Evolutionary conservation across 2,113 vertebrate genomes (phyloP).

Genomic region (Nibea coibor): DNA sequence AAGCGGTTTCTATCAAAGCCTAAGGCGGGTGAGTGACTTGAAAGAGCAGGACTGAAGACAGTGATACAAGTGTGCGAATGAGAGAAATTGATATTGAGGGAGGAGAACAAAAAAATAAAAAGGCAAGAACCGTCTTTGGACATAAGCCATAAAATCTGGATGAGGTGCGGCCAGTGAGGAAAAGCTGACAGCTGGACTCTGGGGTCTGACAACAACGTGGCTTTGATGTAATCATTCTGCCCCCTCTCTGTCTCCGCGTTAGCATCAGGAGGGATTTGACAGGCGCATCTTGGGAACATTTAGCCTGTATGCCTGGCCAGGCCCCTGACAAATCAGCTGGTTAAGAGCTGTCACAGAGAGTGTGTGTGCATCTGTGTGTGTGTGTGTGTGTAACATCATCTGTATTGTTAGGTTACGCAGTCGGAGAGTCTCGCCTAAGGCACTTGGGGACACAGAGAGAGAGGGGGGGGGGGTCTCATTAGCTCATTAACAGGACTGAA

Average conservation of each 20-base stretch:
- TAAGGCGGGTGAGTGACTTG: conserved; percentile 9
- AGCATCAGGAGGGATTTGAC: conserved; percentile 60
- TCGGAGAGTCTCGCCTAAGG: conserved; percentile 61
- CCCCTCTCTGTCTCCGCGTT: conserved; percentile 8
- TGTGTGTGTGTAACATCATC: conserved; percentile 18
- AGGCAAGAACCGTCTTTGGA: conserved; percentile 17
- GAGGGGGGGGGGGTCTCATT: conserved; percentile 37
- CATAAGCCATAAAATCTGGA: conserved; percentile 32
- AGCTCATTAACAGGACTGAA: conserved; percentile 58
- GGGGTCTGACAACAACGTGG: conserved; percentile 46
- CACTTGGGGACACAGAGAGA: conserved; percentile 28
- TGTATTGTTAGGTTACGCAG: conserved; percentile 40
- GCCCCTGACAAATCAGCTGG: conserved; percentile 78
- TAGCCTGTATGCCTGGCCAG: conserved; percentile 54
- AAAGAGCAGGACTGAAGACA: conserved; percentile 18
- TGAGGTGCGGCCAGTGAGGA: conserved; percentile 14
- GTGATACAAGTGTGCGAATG: conserved; percentile 17
- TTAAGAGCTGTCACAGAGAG: conserved; percentile 70
- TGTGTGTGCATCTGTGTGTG: not conserved
- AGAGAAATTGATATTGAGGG: conserved; percentile 17
- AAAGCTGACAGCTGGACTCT: conserved; percentile 62
- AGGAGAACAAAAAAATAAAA: conserved; percentile 11
- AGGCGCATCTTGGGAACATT: conserved; percentile 56
- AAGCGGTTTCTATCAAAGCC: conserved; percentile 47
- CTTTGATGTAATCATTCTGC: conserved; percentile 68